Evolutionary conservation across 1,140 invertebrate species (phyloP).

Genomic region (Drosophila pallidifrons): DNA sequence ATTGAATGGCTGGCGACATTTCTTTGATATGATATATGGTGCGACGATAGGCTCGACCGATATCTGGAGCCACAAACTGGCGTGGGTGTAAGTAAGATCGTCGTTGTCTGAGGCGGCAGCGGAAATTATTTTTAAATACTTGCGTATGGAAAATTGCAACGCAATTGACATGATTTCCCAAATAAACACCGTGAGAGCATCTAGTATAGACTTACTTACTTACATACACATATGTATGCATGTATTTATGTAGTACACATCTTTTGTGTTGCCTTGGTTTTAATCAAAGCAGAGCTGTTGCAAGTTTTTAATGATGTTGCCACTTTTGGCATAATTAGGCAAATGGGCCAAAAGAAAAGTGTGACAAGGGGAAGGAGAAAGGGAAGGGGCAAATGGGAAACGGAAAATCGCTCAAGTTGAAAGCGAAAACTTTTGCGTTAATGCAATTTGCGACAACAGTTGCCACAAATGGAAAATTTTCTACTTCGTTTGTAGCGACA

Average conservation of each 20-base stretch:
- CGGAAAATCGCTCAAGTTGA: slow-evolving; percentile 72
- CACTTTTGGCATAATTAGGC: slow-evolving; percentile 75
- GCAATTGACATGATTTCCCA: slow-evolving; percentile 76
- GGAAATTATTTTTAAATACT: slow-evolving; percentile 57
- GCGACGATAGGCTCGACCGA: slow-evolving; percentile 44
- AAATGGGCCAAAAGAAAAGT: slow-evolving; percentile 54
- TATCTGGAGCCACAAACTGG: slow-evolving; percentile 19
- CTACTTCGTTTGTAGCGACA: slow-evolving; percentile 46
- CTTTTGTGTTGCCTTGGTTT: slow-evolving; percentile 50
- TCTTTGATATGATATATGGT: slow-evolving; percentile 71
- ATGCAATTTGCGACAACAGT: slow-evolving; percentile 79
- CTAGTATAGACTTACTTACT: slow-evolving; percentile 3
- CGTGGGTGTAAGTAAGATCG: slow-evolving; percentile 55
- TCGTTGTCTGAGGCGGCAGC: slow-evolving; percentile 39
- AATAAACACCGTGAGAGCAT: slow-evolving; percentile 37
- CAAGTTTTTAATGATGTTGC: slow-evolving; percentile 80
- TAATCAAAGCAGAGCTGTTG: slow-evolving; percentile 63
- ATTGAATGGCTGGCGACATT: slow-evolving; percentile 78
- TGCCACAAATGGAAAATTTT: slow-evolving; percentile 81
- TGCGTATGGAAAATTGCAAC: slow-evolving; percentile 45
- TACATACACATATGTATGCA: background rate
- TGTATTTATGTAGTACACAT: slow-evolving; percentile 14
- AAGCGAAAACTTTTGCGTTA: slow-evolving; percentile 75
- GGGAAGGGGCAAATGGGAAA: background rate
- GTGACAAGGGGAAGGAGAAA: background rate